A percentile compares a stretch with the other conserved stretches of the same genome.
phyloP scores from a whole-genome alignment of 2,888 invertebrate genomes.

The Proisotoma minuta region DNA sequence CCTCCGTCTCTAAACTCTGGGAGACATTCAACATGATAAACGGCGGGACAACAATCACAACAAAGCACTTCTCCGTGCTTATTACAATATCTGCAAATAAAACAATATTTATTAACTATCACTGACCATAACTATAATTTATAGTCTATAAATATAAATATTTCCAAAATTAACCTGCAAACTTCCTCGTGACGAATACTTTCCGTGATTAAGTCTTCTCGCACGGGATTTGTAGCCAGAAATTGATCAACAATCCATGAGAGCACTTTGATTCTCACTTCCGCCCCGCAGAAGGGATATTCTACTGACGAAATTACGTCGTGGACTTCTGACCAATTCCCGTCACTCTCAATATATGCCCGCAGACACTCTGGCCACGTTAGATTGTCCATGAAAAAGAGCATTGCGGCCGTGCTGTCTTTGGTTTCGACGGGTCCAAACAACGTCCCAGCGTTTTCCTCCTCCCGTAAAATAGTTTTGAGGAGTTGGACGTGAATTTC shows the following conservation, averaged over 20 bases:
- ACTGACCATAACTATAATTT: neutral
- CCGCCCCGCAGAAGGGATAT: constrained; percentile 81
- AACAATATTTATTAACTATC: neutral
- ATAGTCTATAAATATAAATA: neutral
- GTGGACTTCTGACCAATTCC: constrained; percentile 51
- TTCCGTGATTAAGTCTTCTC: constrained; percentile 59
- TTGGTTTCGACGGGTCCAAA: constrained; percentile 96
- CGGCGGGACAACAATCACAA: constrained; percentile 97
- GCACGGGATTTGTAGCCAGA: constrained; percentile 82
- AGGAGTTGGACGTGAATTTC: constrained; percentile 93
- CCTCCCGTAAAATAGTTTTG: constrained; percentile 80
- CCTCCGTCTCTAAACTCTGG: constrained; percentile 74
- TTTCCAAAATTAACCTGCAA: constrained; percentile 53
- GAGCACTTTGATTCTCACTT: constrained; percentile 72
- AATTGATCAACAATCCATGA: constrained; percentile 93
- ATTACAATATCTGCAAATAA: constrained; percentile 70
- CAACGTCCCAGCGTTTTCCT: constrained; percentile 89
- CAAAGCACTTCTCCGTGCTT: constrained; percentile 89
- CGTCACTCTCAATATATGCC: constrained; percentile 85
- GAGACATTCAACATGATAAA: constrained; percentile 94
- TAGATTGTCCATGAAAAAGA: constrained; percentile 88
- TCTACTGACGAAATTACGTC: constrained; percentile 53
- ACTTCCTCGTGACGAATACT: constrained; percentile 90
- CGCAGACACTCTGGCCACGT: constrained; percentile 94
- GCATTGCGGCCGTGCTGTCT: constrained; percentile 89